These are phyloP conservation scores for Pristionchus japonicus DNA, from an alignment of 2,888 invertebrate species.

Conservation along the genomic window DNA sequence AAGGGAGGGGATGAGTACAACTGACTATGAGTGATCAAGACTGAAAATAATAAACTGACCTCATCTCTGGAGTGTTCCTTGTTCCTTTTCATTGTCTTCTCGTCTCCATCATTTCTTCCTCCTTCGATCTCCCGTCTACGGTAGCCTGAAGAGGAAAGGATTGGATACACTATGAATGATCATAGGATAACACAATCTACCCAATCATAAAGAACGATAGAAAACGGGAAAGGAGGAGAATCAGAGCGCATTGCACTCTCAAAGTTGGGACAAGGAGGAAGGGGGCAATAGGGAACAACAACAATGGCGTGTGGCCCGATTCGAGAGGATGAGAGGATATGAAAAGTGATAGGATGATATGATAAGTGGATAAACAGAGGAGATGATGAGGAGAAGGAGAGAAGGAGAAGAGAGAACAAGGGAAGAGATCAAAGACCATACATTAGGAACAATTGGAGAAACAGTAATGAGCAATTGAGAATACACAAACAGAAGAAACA, in stretches of 20 bases:
- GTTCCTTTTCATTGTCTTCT: neutral
- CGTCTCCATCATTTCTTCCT: neutral
- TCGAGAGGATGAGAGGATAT: conserved; percentile 16
- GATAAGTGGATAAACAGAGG: conserved; percentile 33
- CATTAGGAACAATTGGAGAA: neutral
- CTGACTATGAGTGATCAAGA: neutral
- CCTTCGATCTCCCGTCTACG: conserved; percentile 6
- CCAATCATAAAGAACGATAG: neutral
- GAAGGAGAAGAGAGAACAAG: neutral
- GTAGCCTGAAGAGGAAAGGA: neutral
- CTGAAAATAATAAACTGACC: neutral
- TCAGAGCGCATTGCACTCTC: neutral
- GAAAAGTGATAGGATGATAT: conserved; percentile 32
- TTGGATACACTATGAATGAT: neutral
- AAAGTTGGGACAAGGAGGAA: neutral
- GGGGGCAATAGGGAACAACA: neutral
- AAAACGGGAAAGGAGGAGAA: neutral
- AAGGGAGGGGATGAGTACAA: neutral
- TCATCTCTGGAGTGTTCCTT: conserved; percentile 12
- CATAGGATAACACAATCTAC: neutral
- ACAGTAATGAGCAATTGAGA: too few relatives aligned
- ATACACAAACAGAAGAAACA: neutral
- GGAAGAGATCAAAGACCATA: neutral
- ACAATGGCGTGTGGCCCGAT: neutral
- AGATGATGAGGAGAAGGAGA: neutral